These are phyloP conservation scores for Apamea sordens DNA, from an alignment of 2,888 invertebrate species.

Conservation along the genomic window DNA sequence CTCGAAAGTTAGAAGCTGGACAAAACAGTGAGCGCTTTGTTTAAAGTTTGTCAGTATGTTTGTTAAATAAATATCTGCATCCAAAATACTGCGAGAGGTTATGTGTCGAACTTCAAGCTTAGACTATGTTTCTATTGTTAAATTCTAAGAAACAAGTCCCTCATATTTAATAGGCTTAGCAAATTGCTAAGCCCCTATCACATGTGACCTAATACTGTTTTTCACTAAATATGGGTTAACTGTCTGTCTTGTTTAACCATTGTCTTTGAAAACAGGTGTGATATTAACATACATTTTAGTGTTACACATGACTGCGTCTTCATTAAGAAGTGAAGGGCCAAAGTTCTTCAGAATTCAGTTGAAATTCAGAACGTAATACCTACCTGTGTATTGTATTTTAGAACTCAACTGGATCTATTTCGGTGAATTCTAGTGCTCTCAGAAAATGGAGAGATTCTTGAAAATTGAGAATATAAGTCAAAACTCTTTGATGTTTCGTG, in stretches of 20 bases:
- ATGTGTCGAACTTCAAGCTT: not conserved
- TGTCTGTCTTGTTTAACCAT: too few species aligned
- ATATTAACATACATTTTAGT: not conserved
- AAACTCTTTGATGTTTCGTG: slow-evolving; percentile 16
- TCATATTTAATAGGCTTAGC: not conserved
- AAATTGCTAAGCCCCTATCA: not conserved
- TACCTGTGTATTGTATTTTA: slow-evolving; percentile 11
- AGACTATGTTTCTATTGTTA: not conserved
- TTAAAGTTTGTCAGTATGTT: not conserved
- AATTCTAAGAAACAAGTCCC: not conserved
- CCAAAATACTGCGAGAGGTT: not conserved
- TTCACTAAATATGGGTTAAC: not conserved
- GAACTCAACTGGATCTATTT: slow-evolving; percentile 13
- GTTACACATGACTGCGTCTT: not conserved
- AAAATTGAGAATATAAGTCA: slow-evolving; percentile 10
- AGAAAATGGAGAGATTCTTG: slow-evolving; percentile 4
- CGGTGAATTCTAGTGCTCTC: slow-evolving; percentile 21
- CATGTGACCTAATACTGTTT: not conserved
- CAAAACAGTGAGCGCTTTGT: not conserved
- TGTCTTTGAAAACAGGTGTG: not conserved
- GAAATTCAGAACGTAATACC: not conserved
- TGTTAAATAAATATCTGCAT: not conserved
- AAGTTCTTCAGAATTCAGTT: slow-evolving; percentile 14
- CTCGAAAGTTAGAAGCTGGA: not conserved
- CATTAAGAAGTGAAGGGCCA: slow-evolving; percentile 6